A percentile compares a stretch with the other conserved stretches of the same genome.
phyloP scores from a whole-genome alignment of 2,113 vertebrate genomes.

The Burhinus bistriatus region DNA sequence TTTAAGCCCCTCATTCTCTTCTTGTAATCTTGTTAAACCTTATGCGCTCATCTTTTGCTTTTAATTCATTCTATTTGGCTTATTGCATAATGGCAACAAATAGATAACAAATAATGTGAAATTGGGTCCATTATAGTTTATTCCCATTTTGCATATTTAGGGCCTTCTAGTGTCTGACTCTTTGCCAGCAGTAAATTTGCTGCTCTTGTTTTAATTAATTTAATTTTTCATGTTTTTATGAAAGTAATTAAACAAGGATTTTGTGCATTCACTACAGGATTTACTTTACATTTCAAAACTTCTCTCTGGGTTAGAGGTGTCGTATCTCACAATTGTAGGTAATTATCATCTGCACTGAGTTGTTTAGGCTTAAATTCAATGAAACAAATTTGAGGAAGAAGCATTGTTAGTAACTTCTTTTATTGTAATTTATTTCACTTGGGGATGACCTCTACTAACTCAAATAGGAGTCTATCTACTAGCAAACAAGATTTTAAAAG shows the following conservation, averaged over 20 bases:
- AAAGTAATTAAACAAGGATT: background rate
- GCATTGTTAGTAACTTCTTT: background rate
- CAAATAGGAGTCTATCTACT: background rate
- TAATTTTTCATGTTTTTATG: background rate
- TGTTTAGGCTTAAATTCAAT: background rate
- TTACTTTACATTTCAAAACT: slow-evolving; percentile 1
- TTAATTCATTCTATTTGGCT: slow-evolving; percentile 27
- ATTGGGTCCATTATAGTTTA: background rate
- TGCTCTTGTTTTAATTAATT: slow-evolving; percentile 22
- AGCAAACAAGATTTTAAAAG: background rate
- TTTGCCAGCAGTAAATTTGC: background rate
- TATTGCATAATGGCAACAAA: slow-evolving; percentile 25
- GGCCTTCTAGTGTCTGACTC: background rate
- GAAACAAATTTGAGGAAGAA: background rate
- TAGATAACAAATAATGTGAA: slow-evolving; percentile 20
- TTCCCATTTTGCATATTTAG: background rate
- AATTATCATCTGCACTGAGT: background rate
- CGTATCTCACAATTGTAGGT: background rate
- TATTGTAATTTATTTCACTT: background rate
- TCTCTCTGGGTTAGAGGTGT: background rate
- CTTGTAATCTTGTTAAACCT: slow-evolving; percentile 17
- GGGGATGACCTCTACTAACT: background rate
- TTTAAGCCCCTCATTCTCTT: slow-evolving; percentile 12
- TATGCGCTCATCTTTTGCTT: slow-evolving; percentile 11
- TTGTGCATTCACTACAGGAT: background rate